Evolutionary conservation across 1,140 invertebrate genomes (phyloP).

Genomic region (Prorops nasuta): DNA sequence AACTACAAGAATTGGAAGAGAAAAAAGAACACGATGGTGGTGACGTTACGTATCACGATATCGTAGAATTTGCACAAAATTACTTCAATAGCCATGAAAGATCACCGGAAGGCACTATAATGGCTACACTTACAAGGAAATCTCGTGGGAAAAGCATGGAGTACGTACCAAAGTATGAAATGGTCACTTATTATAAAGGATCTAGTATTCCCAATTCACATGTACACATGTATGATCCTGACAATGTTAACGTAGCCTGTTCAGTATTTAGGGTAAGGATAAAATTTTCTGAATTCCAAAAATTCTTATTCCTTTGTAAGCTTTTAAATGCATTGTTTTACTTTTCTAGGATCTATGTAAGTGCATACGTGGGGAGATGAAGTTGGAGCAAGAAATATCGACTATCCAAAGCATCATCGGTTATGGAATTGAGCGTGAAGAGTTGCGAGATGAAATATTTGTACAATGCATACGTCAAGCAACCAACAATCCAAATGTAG

Average conservation of each 20-base stretch:
- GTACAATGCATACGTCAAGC: conserved; percentile 83
- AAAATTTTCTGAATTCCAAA: conserved; percentile 20
- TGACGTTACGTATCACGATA: conserved; percentile 69
- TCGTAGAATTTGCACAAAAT: conserved; percentile 90
- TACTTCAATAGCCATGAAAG: conserved; percentile 90
- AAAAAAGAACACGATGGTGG: conserved; percentile 58
- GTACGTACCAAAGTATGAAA: conserved; percentile 84
- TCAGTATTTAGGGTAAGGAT: conserved; percentile 86
- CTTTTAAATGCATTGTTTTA: conserved; percentile 31
- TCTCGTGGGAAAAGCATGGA: conserved; percentile 71
- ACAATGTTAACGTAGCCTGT: conserved; percentile 87
- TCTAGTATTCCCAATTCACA: conserved; percentile 90
- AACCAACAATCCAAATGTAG: conserved; percentile 80
- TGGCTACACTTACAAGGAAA: conserved; percentile 84
- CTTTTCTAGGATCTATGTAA: conserved; percentile 75
- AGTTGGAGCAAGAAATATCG: conserved; percentile 75
- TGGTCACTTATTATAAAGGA: conserved; percentile 86
- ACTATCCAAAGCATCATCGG: conserved; percentile 83
- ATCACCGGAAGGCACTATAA: conserved; percentile 82
- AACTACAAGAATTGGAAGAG: conserved; percentile 75
- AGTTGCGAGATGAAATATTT: conserved; percentile 84
- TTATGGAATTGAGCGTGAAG: conserved; percentile 84
- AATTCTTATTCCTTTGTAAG: conserved; percentile 6
- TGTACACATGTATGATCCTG: conserved; percentile 92
- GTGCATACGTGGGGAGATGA: conserved; percentile 82